A percentile compares a stretch with the other conserved stretches of the same genome.
These are phyloP conservation scores for Neoarius graeffei DNA, from an alignment of 2,113 vertebrate species.

Conservation along the genomic window DNA sequence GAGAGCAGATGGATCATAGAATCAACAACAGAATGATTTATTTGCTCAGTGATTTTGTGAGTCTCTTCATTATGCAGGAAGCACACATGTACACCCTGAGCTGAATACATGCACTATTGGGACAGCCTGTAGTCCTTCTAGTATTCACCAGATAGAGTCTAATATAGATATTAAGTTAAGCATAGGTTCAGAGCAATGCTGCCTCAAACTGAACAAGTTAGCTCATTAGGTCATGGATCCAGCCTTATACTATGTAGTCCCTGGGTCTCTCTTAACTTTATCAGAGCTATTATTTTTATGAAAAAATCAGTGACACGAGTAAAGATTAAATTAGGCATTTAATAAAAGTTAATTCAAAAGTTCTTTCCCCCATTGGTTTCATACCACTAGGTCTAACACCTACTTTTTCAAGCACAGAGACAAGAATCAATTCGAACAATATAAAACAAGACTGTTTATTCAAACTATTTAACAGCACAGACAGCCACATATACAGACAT, in stretches of 20 bases:
- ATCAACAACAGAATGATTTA: background rate
- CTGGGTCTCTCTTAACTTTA: background rate
- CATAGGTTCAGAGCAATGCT: background rate
- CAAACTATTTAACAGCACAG: slow-evolving; percentile 14
- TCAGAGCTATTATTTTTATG: slow-evolving; percentile 16
- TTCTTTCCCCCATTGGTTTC: background rate
- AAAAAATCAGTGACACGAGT: slow-evolving; percentile 25
- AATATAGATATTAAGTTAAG: slow-evolving; percentile 2
- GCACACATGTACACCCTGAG: background rate
- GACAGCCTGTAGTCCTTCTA: background rate
- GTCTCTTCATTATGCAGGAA: slow-evolving; percentile 7
- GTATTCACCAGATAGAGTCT: background rate
- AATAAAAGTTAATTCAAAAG: slow-evolving; percentile 29
- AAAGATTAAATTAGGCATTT: slow-evolving; percentile 38
- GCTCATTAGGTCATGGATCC: slow-evolving; percentile 2
- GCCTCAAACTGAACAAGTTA: background rate
- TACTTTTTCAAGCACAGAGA: background rate
- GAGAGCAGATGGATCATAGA: background rate
- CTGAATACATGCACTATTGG: slow-evolving; percentile 1
- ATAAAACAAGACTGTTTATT: slow-evolving; percentile 10
- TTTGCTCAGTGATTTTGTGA: background rate
- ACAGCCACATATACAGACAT: slow-evolving; percentile 27
- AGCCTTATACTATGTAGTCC: background rate
- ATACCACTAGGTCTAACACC: background rate
- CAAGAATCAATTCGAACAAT: slow-evolving; percentile 8